Conservation (phyloP, 2,888 invertebrate species). For the Gerris lacustris region DNA sequence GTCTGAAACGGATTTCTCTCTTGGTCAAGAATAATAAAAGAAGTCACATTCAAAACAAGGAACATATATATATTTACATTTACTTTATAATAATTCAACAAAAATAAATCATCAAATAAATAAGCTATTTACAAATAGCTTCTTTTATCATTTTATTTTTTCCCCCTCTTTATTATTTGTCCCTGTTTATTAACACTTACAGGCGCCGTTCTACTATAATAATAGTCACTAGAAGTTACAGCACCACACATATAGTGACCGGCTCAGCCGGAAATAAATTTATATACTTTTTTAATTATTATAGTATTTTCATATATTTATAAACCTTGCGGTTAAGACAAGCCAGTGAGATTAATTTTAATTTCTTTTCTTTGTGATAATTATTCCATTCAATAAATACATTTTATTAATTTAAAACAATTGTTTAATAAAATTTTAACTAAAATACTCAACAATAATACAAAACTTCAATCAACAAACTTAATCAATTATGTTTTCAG, state of each 20-base stretch:
- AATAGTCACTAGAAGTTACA: neutral
- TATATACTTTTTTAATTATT: neutral
- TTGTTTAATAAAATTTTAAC: too few species aligned
- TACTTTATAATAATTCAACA: neutral
- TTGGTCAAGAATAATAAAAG: too few species aligned
- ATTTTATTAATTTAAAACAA: too few species aligned
- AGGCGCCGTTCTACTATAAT: neutral
- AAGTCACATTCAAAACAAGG: neutral
- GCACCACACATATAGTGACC: neutral
- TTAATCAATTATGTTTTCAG: too few species aligned
- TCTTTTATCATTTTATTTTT: neutral
- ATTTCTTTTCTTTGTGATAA: too few species aligned
- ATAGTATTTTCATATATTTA: too few species aligned
- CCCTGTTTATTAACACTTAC: neutral
- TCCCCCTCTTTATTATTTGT: neutral
- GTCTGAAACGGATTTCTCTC: too few species aligned
- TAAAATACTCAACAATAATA: too few species aligned
- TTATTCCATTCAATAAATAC: too few species aligned
- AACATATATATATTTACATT: neutral
- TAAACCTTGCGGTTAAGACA: too few species aligned
- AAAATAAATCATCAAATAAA: neutral
- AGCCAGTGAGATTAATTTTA: too few species aligned
- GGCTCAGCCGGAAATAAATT: neutral
- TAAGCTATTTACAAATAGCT: conserved; percentile 1
- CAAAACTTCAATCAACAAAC: too few species aligned